A percentile compares a stretch with the other conserved stretches of the same genome.
These are phyloP conservation scores for Pandemis cinnamomeana DNA, from an alignment of 2,888 invertebrate genomes.

Conservation along the genomic window DNA sequence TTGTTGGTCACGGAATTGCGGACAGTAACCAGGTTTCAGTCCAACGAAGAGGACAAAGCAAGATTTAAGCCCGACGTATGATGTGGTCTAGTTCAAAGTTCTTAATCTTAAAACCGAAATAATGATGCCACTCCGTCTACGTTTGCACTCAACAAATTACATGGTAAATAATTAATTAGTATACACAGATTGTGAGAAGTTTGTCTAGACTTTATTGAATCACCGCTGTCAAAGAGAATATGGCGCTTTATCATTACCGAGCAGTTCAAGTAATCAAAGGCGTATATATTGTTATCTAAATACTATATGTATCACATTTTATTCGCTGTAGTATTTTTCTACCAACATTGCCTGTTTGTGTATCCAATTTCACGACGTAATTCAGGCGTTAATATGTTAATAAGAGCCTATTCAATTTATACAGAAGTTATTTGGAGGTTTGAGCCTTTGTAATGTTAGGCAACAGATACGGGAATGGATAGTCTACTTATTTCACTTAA, in stretches of 20 bases:
- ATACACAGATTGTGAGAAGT: constrained; percentile 9
- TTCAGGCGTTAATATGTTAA: background rate
- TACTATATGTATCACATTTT: background rate
- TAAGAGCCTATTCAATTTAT: no score
- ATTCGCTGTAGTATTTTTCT: background rate
- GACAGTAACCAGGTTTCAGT: no score
- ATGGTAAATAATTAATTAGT: constrained; percentile 18
- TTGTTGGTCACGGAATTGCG: no score
- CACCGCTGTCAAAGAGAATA: constrained; percentile 29
- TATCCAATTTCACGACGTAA: background rate
- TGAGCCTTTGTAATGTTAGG: background rate
- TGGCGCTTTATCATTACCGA: constrained; percentile 12
- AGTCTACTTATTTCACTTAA: no score
- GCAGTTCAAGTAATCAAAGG: constrained; percentile 1
- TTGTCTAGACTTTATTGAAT: constrained; percentile 34
- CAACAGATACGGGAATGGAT: no score
- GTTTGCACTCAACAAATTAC: constrained; percentile 27
- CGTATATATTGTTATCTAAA: constrained; percentile 11
- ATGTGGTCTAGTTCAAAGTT: background rate
- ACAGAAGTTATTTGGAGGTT: no score
- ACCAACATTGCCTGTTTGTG: no score
- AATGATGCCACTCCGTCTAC: constrained; percentile 17
- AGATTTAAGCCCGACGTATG: background rate
- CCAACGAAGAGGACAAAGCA: background rate
- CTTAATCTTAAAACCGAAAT: constrained; percentile 13